These are phyloP conservation scores for Poeciliopsis retropinna DNA, from an alignment of 2,113 vertebrate genomes.

Conservation along the genomic window DNA sequence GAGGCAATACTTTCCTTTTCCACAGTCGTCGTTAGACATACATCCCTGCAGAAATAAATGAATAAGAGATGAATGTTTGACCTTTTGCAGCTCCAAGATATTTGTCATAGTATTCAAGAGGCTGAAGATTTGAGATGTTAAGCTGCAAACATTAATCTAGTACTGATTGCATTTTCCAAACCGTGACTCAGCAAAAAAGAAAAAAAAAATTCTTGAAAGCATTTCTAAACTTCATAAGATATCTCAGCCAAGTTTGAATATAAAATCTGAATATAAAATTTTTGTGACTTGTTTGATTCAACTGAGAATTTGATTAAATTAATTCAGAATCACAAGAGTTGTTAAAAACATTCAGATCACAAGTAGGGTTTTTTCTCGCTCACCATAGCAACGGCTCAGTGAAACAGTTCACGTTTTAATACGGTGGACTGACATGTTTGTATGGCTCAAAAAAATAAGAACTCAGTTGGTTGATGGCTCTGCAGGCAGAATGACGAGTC, in stretches of 20 bases:
- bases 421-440: too few relatives aligned
- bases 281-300: too few relatives aligned
- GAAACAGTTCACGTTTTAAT: neutral
- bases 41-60: conserved; percentile 82
- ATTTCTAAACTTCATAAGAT: too few relatives aligned
- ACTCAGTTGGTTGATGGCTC: neutral
- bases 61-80: neutral
- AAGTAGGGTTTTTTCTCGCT: neutral
- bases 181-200: too few relatives aligned
- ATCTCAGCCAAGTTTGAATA: too few relatives aligned
- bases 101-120: neutral
- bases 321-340: neutral
- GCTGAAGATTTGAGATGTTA: too few relatives aligned
- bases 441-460: neutral
- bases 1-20: conserved; percentile 84
- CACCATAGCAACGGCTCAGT: neutral
- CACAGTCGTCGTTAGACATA: conserved; percentile 88
- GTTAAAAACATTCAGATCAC: neutral
- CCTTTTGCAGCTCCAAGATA: neutral
- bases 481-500: conserved; percentile 28
- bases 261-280: too few relatives aligned
- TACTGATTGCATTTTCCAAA: too few relatives aligned
- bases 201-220: too few relatives aligned
- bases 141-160: too few relatives aligned
- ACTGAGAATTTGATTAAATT: neutral